Conservation (phyloP, 1,140 invertebrate species). For the Microplitis mediator region DNA sequence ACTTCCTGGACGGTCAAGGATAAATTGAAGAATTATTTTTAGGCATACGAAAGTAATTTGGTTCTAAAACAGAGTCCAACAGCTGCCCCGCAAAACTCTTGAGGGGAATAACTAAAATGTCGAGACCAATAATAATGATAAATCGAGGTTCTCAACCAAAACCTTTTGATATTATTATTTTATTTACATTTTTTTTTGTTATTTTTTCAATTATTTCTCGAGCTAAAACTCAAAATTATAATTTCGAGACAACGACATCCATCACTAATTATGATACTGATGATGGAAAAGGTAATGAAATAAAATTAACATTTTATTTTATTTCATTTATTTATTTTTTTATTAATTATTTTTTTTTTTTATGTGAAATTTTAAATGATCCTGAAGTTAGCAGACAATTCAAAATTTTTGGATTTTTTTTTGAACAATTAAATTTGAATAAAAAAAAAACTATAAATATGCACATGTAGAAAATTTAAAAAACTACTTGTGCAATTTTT, state of each 20-base stretch:
- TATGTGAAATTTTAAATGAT: not conserved
- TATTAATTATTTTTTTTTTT: not conserved
- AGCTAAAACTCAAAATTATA: constrained; percentile 6
- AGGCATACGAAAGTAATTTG: constrained; percentile 2
- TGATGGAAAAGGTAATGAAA: constrained; percentile 10
- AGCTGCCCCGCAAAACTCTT: not conserved
- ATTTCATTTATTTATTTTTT: not conserved
- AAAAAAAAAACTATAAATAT: too few relatives aligned
- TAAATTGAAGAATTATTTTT: not conserved
- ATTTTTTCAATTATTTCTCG: constrained; percentile 5
- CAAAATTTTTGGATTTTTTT: too few relatives aligned
- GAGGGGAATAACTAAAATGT: constrained; percentile 42
- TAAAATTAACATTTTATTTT: not conserved
- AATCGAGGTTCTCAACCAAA: constrained; percentile 43
- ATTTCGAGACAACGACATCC: not conserved
- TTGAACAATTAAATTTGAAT: too few relatives aligned
- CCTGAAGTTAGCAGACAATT: too few relatives aligned
- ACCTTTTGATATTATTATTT: not conserved
- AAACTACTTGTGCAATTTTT: too few relatives aligned
- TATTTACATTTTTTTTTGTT: constrained; percentile 1
- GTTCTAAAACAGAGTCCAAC: not conserved
- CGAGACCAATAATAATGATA: constrained; percentile 46
- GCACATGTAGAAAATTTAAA: too few relatives aligned
- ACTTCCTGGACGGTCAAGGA: not conserved
- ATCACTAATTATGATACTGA: not conserved